Percentiles rank a stretch among this genome's conserved stretches.
These are phyloP conservation scores for Morbakka virulenta DNA, from an alignment of 30 jellyfish, hydroid and myxozoan genomes.

Conservation along the genomic window DNA sequence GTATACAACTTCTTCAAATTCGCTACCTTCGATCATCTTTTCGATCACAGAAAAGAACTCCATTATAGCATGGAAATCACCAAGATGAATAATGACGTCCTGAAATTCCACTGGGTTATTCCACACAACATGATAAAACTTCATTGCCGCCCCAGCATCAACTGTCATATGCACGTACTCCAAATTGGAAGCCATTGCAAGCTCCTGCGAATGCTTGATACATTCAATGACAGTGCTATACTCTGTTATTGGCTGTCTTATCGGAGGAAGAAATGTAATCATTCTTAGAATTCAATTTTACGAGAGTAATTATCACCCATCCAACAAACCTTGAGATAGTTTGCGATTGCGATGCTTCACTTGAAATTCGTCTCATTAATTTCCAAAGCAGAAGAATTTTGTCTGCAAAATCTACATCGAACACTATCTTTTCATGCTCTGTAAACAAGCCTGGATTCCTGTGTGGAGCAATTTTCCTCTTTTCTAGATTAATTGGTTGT, in stretches of 20 bases:
- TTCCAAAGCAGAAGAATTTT: conserved; percentile 8
- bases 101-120: conserved; percentile 37
- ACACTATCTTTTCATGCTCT: not conserved
- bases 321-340: conserved; percentile 14
- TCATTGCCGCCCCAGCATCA: conserved; percentile 23
- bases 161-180: conserved; percentile 10
- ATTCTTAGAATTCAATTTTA: conserved; percentile 11
- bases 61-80: conserved; percentile 32
- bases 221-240: conserved; percentile 13
- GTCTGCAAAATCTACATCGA: conserved; percentile 14
- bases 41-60: conserved; percentile 26
- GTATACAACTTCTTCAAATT: conserved; percentile 34
- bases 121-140: conserved; percentile 8
- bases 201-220: conserved; percentile 6
- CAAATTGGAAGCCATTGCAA: conserved; percentile 1
- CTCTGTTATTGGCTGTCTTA: conserved; percentile 15
- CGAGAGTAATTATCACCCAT: conserved; percentile 9
- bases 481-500: too few species aligned
- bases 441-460: not conserved
- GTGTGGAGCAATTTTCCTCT: conserved; percentile 6
- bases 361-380: conserved; percentile 13
- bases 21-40: conserved; percentile 24
- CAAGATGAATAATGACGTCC: conserved; percentile 29
- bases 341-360: conserved; percentile 1
- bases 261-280: conserved; percentile 8